Base-by-base conservation (phyloP, 2,888 invertebrate genomes). In the Drosophila macrospina region DNA sequence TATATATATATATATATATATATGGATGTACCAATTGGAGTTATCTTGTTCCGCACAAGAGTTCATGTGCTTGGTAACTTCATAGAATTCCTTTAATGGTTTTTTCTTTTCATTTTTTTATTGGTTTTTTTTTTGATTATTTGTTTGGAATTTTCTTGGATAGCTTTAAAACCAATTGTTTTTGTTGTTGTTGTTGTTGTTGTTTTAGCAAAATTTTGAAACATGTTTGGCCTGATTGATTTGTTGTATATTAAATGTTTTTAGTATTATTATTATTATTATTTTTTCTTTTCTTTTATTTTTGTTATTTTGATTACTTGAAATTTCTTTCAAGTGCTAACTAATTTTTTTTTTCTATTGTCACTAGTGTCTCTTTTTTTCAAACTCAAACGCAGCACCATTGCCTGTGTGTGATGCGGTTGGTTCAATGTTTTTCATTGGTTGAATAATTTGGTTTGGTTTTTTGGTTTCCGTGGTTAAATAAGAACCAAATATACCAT, bases 361-460 rank as follows among this genome's bases (percentile, higher is more conserved):
- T 92, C 92, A 92, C 92, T 92, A 92, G 92, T 92, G 92, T 92
- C 92, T 92, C 92, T 91, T 91, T 92, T 89, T 89, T 86, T 85
- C 89, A 88, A 85, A 74, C 89, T 89, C 89, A 89, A 89, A 62
- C 86, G 88, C 85, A 89, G 88, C 85, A 85, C 85, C 86, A 69
- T 54, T 69, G 82, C 86, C 86, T 82, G 51, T 72, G 73, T 74
- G 79, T 73, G 81, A 51, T 78, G 86, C 73, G 80, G 63, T 76
- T 75, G 72, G 44, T 71, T 64, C 16, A 77, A 70, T 26, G 54
- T 59, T 63, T 47, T 42, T 20, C 32, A 34, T 44, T 69, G 61
- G 39, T 71, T 72, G 74, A 59, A 57, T 61, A 47, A 55, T 70
- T 70, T 59, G 28, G 44, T 51, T 51, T 32, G 13, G 71, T 56